Percentiles rank a stretch among this genome's conserved stretches.
Evolutionary conservation across 2,888 invertebrate genomes (phyloP).

Genomic region (Limnephilus auricula): DNA sequence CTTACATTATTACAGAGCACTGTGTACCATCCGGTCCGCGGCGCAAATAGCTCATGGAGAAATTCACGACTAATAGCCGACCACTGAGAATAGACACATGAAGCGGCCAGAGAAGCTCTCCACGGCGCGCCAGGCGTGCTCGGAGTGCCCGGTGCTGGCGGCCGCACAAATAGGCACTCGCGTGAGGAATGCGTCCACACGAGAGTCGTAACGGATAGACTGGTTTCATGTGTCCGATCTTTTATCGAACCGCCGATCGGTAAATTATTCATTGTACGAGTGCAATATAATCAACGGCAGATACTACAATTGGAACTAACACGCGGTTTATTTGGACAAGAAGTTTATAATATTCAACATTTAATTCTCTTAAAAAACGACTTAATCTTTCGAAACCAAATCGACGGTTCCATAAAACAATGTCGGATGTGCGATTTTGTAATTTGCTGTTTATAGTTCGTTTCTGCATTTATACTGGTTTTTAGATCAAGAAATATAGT

Average conservation of each 20-base stretch:
- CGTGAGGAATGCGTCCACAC: not conserved
- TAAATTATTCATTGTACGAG: not conserved
- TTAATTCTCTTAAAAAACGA: not conserved
- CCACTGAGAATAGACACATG: constrained; percentile 11
- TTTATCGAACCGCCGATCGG: not conserved
- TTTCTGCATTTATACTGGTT: too few species aligned
- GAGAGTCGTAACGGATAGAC: not conserved
- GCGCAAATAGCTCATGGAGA: constrained; percentile 20
- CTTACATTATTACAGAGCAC: not conserved
- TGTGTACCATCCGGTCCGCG: constrained; percentile 4
- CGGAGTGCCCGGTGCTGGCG: too few species aligned
- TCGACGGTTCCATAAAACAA: too few species aligned
- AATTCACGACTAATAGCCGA: not conserved
- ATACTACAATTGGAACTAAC: not conserved
- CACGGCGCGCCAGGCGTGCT: not conserved
- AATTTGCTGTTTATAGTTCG: too few species aligned
- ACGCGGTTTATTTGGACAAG: not conserved
- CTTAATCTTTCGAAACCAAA: too few species aligned
- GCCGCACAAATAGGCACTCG: not conserved
- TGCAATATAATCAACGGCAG: not conserved
- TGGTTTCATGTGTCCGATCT: not conserved
- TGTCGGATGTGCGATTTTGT: too few species aligned
- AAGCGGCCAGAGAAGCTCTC: not conserved
- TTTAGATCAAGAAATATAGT: too few species aligned
- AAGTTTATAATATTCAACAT: not conserved